A percentile compares a stretch with the other conserved stretches of the same genome.
Evolutionary conservation across 2,797 vertebrate species (phyloP).

Genomic region (Valencia hispanica): DNA sequence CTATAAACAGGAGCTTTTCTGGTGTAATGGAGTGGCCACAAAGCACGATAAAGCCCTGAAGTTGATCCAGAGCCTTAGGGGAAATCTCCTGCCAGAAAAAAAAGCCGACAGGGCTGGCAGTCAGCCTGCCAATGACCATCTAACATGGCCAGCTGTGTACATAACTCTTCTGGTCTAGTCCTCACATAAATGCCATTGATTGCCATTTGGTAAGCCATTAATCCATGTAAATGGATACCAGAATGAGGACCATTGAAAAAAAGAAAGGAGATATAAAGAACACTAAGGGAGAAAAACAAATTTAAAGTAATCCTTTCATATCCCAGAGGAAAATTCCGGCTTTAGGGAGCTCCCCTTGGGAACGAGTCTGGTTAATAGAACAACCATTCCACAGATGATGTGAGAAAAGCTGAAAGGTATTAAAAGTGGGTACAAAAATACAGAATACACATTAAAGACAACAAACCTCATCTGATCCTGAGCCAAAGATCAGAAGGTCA

Average conservation of each 20-base stretch:
- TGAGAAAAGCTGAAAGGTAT: conserved; percentile 43
- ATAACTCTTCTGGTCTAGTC: conserved; percentile 68
- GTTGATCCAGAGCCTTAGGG: conserved; percentile 71
- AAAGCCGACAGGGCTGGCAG: conserved; percentile 68
- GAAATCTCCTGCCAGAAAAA: conserved; percentile 73
- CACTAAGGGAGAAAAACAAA: conserved; percentile 59
- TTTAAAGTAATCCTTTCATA: conserved; percentile 80
- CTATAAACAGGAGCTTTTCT: conserved; percentile 76
- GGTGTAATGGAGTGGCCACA: conserved; percentile 77
- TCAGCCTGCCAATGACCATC: conserved; percentile 69
- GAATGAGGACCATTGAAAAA: conserved; percentile 81
- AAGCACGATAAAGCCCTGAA: conserved; percentile 76
- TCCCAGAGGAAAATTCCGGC: conserved; percentile 67
- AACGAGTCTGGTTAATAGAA: conserved; percentile 63
- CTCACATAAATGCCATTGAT: conserved; percentile 84
- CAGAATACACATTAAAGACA: conserved; percentile 25
- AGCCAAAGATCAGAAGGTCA: conserved; percentile 99
- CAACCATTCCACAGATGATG: conserved; percentile 32
- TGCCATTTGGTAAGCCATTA: conserved; percentile 84
- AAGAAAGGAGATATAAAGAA: conserved; percentile 37
- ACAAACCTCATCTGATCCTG: conserved; percentile 98
- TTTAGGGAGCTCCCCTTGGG: conserved; percentile 69
- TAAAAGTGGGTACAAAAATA: conserved; percentile 26
- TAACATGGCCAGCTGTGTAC: conserved; percentile 78
- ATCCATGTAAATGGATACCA: conserved; percentile 85